Evolutionary conservation across 2,888 invertebrate genomes (phyloP).

Genomic region (Schizotus pectinicornis): DNA sequence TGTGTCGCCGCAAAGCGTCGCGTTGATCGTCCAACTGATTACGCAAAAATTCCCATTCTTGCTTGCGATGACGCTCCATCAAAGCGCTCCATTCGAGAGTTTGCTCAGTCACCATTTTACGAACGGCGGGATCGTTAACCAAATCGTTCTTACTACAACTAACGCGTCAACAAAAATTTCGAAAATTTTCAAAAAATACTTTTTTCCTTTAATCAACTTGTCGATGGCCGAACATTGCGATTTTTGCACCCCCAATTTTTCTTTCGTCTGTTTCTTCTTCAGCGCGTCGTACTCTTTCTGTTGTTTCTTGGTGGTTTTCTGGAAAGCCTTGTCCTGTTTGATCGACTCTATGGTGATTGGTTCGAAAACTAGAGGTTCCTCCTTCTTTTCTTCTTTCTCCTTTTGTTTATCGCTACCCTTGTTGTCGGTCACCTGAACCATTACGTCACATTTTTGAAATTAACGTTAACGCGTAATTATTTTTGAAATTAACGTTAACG

Average conservation of each 20-base stretch:
- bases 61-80: slow-evolving; percentile 81
- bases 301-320: slow-evolving; percentile 93
- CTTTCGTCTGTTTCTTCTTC: slow-evolving; percentile 92
- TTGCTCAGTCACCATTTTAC: slow-evolving; percentile 88
- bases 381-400: slow-evolving; percentile 73
- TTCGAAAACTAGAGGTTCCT: slow-evolving; percentile 84
- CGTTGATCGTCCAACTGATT: slow-evolving; percentile 86
- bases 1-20: slow-evolving; percentile 71
- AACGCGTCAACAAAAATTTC: neutral
- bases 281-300: slow-evolving; percentile 93
- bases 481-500: slow-evolving; percentile 36
- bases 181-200: slow-evolving; percentile 63
- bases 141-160: slow-evolving; percentile 77
- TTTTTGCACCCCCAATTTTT: slow-evolving; percentile 89
- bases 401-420: slow-evolving; percentile 68
- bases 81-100: slow-evolving; percentile 94
- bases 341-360: slow-evolving; percentile 88
- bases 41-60: slow-evolving; percentile 83
- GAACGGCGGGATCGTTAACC: slow-evolving; percentile 76
- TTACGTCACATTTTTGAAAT: neutral
- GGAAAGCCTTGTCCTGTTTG: slow-evolving; percentile 87
- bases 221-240: slow-evolving; percentile 90
- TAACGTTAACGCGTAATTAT: slow-evolving; percentile 39
- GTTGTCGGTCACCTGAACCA: slow-evolving; percentile 44
- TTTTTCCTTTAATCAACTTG: slow-evolving; percentile 92